Evolutionary conservation across 23 tunicate genomes (phyloP), one percentile per base, ranked within the genome.

Genomic region (Trididemnum clinides): DNA sequence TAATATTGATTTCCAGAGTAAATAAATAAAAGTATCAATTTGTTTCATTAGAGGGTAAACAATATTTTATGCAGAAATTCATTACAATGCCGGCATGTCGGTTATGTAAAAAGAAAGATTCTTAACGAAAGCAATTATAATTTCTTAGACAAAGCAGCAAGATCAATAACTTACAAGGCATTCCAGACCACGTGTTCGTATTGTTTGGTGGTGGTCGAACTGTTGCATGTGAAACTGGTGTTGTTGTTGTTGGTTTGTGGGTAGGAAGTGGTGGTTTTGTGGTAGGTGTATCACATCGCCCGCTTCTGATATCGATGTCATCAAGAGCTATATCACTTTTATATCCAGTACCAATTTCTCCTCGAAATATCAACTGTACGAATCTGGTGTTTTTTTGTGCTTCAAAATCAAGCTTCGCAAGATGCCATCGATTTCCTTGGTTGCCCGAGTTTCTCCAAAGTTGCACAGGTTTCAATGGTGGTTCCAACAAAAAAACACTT

Each of bases 141-240:
- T n/a, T n/a, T n/a, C n/a, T n/a, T n/a, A n/a, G n/a, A n/a, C n/a
- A n/a, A n/a, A n/a, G n/a, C n/a, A n/a, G n/a, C n/a, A n/a, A n/a
- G n/a, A n/a, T n/a, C n/a, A n/a, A n/a, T n/a, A n/a, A 81, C 95
- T 78, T 84, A 90, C 95, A 38, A 44, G 95, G 86, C 95, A 90
- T 90, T 25, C 85, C 86, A 2, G 66, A 77, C 39, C 69, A 28
- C 59, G 80, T 2, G 39, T 1, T 33, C 20, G 89, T 35, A 33
- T 74, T 77, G 64, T 75, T 64, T 35, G 91, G 57, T 27, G 81
- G 77, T 15, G 88, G 77, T 36, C 88, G 77, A 15, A 82, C 69
- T 3, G 92, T 71, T 4, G 83, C 69, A 3, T 85, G 58, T 31
- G 90, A 34, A 19, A 80, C 63, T 18, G 84, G 39, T 28, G 89